Evolutionary conservation across 2,888 invertebrate genomes (phyloP), one percentile per base, ranked within the genome.

Genomic region (Ganaspis brasiliensis): DNA sequence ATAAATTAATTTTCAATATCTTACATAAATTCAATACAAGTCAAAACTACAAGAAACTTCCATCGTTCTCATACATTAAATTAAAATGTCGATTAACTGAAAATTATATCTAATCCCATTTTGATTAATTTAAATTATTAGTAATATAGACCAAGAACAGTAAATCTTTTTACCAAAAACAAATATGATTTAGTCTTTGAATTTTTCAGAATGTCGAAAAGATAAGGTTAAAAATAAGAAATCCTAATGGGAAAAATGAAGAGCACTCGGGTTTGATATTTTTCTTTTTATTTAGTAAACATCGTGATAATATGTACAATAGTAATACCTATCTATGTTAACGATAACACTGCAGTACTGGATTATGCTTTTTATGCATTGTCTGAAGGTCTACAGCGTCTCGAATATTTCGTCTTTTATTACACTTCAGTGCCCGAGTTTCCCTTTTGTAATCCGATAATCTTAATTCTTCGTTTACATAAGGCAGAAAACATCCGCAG

Each of bases 251-350:
- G n/a, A 40, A 24, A 40, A 63, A 63, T 63, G 8, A 24, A 63
- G 2, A 40, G 31, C 31, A 14, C 24, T 21, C 14, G 21, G 4
- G 12, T 52, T 52, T 12, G 49, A 73, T 72, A 5, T 37, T 73
- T 74, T 59, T 35, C 56, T 73, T 84, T 87, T 87, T 87, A 87
- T 89, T 89, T 88, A 87, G 81, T 88, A 89, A 89, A 89, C 87
- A 89, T 88, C 85, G 85, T 85, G 82, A 84, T 87, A 85, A 81
- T 89, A 89, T 89, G 81, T 88, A 89, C 88, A 88, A 88, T 88
- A 86, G 84, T 87, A 78, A 87, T 88, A 83, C 85, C 88, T 88
- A 89, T 88, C 88, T 88, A 89, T 73, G 85, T 87, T 88, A 88
- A 87, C 87, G 85, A 86, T 88, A 87, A 87, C 86, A 87, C 88